Conservation (phyloP, 2,113 vertebrate genomes). For the Hypanus sabinus region DNA sequence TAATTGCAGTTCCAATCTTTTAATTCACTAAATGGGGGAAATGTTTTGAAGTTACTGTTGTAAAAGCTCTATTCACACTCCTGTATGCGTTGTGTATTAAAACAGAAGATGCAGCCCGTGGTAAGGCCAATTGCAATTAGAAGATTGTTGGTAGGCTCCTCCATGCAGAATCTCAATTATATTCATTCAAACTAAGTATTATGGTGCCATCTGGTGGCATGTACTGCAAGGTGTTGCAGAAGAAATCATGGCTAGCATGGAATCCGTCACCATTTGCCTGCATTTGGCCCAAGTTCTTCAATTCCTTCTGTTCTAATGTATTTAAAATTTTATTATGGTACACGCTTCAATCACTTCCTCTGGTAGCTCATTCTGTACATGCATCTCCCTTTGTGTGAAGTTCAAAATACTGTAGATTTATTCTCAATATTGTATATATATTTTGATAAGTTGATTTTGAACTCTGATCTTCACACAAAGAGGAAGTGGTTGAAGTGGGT, state of each 20-base stretch:
- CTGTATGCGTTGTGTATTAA: not conserved
- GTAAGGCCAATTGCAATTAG: not conserved
- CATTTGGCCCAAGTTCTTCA: too few species aligned
- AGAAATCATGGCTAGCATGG: not conserved
- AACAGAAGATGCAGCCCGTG: not conserved
- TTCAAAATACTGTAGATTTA: too few species aligned
- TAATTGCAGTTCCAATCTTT: not conserved
- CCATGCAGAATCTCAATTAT: not conserved
- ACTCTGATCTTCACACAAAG: too few species aligned
- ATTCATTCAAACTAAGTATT: not conserved
- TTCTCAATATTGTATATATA: too few species aligned
- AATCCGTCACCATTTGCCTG: too few species aligned
- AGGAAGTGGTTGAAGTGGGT: too few species aligned
- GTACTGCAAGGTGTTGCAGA: not conserved
- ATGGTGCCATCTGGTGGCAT: slow-evolving; percentile 23
- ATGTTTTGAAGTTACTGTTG: not conserved
- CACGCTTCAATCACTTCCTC: too few species aligned
- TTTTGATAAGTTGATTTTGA: too few species aligned
- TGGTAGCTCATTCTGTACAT: too few species aligned
- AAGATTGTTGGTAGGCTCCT: not conserved
- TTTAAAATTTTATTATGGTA: too few species aligned
- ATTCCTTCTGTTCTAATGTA: too few species aligned
- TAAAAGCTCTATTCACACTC: not conserved
- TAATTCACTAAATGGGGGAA: not conserved
- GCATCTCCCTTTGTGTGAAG: too few species aligned